These are phyloP conservation scores for Protophormia terraenovae DNA, from an alignment of 2,888 invertebrate species.

Conservation along the genomic window DNA sequence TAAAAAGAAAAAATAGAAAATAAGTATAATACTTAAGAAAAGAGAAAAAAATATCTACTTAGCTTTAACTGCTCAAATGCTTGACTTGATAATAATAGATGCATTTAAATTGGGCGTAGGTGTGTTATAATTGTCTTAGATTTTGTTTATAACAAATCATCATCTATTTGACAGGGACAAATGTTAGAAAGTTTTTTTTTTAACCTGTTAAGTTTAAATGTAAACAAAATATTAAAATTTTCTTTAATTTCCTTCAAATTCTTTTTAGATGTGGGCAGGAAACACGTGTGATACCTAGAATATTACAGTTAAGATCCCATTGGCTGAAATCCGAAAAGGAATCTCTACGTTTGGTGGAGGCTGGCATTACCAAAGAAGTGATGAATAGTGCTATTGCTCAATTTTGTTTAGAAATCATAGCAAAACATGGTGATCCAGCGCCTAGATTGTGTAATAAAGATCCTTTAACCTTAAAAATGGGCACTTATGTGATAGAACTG, in stretches of 20 bases:
- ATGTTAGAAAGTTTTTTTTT: neutral
- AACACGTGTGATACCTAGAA: slow-evolving; percentile 96
- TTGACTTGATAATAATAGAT: neutral
- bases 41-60: neutral
- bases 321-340: slow-evolving; percentile 97
- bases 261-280: slow-evolving; percentile 95
- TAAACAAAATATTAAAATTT: neutral
- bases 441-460: slow-evolving; percentile 99
- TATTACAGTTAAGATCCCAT: slow-evolving; percentile 96
- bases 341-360: slow-evolving; percentile 93
- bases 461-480: slow-evolving; percentile 98
- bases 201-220: neutral
- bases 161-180: neutral
- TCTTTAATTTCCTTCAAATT: neutral
- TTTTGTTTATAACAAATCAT: neutral
- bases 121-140: slow-evolving; percentile 16
- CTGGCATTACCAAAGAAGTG: slow-evolving; percentile 95
- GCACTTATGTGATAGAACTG: slow-evolving; percentile 94
- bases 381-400: slow-evolving; percentile 97
- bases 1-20: neutral
- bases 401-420: slow-evolving; percentile 97
- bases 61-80: neutral
- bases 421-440: slow-evolving; percentile 97
- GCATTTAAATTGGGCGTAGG: slow-evolving; percentile 11
- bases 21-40: too few species aligned